Conservation (phyloP, 2,797 vertebrate genomes). For the Chiloscyllium punctatum region DNA sequence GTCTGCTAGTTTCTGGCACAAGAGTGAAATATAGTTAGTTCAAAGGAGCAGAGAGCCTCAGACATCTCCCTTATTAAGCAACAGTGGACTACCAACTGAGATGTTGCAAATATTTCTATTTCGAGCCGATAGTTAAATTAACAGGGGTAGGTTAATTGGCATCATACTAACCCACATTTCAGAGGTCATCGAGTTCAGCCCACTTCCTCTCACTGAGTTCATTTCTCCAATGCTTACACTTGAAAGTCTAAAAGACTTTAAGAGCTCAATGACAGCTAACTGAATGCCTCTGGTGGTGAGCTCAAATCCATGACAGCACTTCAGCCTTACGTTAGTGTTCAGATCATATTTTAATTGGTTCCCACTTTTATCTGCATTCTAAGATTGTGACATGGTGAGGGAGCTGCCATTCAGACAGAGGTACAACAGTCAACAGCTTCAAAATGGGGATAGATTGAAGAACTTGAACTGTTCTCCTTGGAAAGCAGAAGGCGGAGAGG, state of each 20-base stretch:
- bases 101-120: not conserved
- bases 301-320: not conserved
- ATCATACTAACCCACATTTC: not conserved
- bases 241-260: not conserved
- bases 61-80: not conserved
- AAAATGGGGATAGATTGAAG: too few relatives aligned
- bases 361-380: not conserved
- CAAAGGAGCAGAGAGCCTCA: not conserved
- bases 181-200: not conserved
- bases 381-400: not conserved
- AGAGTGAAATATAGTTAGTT: not conserved
- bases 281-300: not conserved
- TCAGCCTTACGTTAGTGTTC: not conserved
- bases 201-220: not conserved
- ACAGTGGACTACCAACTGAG: not conserved
- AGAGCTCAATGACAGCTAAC: not conserved
- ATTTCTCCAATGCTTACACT: not conserved
- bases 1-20: not conserved
- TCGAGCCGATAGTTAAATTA: not conserved
- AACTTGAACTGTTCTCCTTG: too few relatives aligned
- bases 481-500: too few relatives aligned
- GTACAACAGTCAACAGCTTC: not conserved
- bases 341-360: constrained; percentile 13
- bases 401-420: not conserved
- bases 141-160: not conserved